Conservation (phyloP, 2,797 vertebrate genomes). For the Staurois parvus region DNA sequence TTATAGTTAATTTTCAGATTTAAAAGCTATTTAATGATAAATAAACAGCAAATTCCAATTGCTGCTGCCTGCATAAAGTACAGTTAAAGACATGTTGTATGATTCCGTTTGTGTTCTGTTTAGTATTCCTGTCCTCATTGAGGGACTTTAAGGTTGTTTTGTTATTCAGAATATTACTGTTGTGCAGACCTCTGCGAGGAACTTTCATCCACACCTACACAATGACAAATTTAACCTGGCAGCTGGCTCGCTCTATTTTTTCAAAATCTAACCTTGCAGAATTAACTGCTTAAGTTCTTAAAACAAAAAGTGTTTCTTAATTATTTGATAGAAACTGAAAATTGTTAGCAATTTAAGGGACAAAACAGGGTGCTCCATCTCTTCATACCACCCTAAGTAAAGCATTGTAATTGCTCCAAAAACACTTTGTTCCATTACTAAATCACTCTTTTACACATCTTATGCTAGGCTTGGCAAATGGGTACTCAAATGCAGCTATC, state of each 20-base stretch:
- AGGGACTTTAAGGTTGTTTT: not conserved
- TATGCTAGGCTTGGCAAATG: too few relatives aligned
- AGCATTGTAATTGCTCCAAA: too few relatives aligned
- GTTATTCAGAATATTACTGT: slow-evolving; percentile 12
- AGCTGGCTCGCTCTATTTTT: slow-evolving; percentile 5
- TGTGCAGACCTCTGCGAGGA: slow-evolving; percentile 14
- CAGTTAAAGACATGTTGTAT: not conserved
- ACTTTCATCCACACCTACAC: slow-evolving; percentile 29
- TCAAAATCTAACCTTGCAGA: slow-evolving; percentile 12
- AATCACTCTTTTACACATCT: too few relatives aligned
- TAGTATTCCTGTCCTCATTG: slow-evolving; percentile 3
- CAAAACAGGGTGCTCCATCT: too few relatives aligned
- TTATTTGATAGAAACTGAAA: too few relatives aligned
- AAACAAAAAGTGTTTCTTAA: too few relatives aligned
- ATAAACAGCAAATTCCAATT: not conserved
- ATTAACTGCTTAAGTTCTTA: not conserved
- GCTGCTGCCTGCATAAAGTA: not conserved
- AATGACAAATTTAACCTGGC: slow-evolving; percentile 25
- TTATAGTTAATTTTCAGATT: too few relatives aligned
- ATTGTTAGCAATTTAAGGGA: too few relatives aligned
- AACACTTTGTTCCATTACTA: too few relatives aligned
- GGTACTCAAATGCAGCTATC: too few relatives aligned
- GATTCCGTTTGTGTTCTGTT: not conserved
- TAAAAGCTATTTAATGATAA: not conserved
- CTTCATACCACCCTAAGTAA: too few relatives aligned